Conservation (phyloP, 2,888 invertebrate species). For the Phortica okadai region DNA sequence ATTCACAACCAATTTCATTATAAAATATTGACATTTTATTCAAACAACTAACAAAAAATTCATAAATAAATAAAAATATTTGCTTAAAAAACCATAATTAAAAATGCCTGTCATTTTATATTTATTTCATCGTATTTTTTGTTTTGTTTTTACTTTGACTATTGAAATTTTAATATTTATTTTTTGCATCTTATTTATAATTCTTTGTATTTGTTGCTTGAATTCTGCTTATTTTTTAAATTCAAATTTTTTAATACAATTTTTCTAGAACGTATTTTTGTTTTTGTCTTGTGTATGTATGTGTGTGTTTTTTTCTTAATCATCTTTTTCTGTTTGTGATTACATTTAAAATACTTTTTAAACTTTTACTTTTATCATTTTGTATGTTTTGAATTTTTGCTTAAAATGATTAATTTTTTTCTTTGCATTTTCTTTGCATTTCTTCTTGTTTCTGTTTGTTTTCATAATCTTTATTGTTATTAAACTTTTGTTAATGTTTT, state of each 20-base stretch:
- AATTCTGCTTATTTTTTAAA: neutral
- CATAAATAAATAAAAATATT: slow-evolving; percentile 5
- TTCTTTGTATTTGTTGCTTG: neutral
- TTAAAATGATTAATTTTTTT: too few species aligned
- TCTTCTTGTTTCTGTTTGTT: neutral
- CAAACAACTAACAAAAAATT: too few species aligned
- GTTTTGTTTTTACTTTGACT: slow-evolving; percentile 32
- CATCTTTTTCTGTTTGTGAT: slow-evolving; percentile 26
- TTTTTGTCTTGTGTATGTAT: neutral
- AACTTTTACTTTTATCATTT: neutral
- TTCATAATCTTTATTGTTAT: neutral
- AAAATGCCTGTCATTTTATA: slow-evolving; percentile 8
- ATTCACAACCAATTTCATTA: slow-evolving; percentile 68
- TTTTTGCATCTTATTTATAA: neutral
- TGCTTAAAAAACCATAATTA: slow-evolving; percentile 4
- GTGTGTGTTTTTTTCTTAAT: neutral
- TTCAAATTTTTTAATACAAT: neutral
- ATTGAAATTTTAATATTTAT: slow-evolving; percentile 22
- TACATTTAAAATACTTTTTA: slow-evolving; percentile 35
- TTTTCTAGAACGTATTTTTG: slow-evolving; percentile 27
- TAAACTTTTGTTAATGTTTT: slow-evolving; percentile 1
- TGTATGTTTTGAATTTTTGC: neutral
- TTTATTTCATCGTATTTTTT: slow-evolving; percentile 41
- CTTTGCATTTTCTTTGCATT: neutral
- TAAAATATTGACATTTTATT: slow-evolving; percentile 37